These are phyloP conservation scores for Halcyon smyrnensis DNA, from an alignment of 2,797 vertebrate species.

Conservation along the genomic window DNA sequence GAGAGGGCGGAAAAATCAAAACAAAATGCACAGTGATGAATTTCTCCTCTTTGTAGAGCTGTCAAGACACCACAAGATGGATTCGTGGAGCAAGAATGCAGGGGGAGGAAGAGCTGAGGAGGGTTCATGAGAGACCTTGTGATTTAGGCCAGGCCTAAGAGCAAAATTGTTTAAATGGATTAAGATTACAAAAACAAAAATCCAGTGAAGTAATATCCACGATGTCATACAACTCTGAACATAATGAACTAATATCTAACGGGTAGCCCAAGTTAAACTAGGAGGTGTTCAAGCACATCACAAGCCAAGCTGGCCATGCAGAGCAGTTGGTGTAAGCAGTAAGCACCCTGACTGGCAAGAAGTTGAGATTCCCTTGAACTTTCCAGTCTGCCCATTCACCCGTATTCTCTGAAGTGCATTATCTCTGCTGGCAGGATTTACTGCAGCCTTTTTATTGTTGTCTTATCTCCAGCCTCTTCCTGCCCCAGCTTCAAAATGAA, in stretches of 20 bases:
- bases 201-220: neutral
- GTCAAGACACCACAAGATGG: constrained; percentile 10
- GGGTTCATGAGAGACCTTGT: neutral
- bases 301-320: neutral
- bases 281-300: neutral
- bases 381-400: neutral
- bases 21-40: neutral
- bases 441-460: constrained; percentile 28
- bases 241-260: neutral
- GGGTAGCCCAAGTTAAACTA: neutral
- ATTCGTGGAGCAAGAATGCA: neutral
- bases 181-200: neutral
- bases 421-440: neutral
- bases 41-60: neutral
- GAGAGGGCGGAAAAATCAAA: neutral
- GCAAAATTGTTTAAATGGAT: neutral
- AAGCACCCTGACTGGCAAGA: neutral
- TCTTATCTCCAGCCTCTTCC: constrained; percentile 55
- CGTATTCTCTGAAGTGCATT: neutral
- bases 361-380: constrained; percentile 46
- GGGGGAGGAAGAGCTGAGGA: neutral
- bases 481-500: constrained; percentile 26
- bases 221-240: neutral
- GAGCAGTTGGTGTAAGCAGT: neutral
- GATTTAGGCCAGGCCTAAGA: neutral